These are phyloP conservation scores for Meandrusa payeni DNA, from an alignment of 2,888 invertebrate species.

Conservation along the genomic window DNA sequence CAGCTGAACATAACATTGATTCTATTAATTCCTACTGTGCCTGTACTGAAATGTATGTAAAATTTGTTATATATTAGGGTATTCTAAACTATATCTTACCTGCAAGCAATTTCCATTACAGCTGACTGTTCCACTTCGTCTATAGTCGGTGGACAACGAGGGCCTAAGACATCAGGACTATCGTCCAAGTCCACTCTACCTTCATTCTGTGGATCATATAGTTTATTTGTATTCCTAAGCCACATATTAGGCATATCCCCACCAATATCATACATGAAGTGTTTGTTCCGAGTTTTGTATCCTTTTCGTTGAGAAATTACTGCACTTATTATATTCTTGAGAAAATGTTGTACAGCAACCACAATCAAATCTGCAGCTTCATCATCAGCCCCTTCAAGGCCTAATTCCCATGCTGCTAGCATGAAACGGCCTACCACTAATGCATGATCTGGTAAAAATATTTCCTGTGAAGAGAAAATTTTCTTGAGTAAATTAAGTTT, in stretches of 20 bases:
- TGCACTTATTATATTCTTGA: constrained; percentile 90
- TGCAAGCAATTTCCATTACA: constrained; percentile 87
- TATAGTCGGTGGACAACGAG: constrained; percentile 84
- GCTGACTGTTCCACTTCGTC: constrained; percentile 89
- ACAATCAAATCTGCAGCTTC: constrained; percentile 91
- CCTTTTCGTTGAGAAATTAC: constrained; percentile 91
- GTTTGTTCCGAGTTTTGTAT: constrained; percentile 86
- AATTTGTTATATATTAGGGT: too few relatives aligned
- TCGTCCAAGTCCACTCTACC: constrained; percentile 81
- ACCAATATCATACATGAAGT: constrained; percentile 90
- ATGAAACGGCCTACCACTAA: constrained; percentile 91
- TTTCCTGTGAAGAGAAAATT: constrained; percentile 74
- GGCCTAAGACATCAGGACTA: constrained; percentile 82
- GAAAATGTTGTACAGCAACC: constrained; percentile 87
- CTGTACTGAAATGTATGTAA: too few relatives aligned
- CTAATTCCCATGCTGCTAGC: constrained; percentile 94
- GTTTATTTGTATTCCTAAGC: constrained; percentile 85
- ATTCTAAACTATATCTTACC: too few relatives aligned
- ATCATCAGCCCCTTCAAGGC: constrained; percentile 91
- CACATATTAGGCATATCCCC: constrained; percentile 90
- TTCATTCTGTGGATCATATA: constrained; percentile 83
- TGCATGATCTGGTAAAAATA: constrained; percentile 91
- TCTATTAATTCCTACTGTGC: too few relatives aligned
- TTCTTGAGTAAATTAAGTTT: too few relatives aligned
- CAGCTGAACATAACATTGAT: too few relatives aligned